A percentile compares a stretch with the other conserved stretches of the same genome.
Evolutionary conservation across 53 echinoderm and acorn worm species (phyloP).

Genomic region (Stichopus horrens): DNA sequence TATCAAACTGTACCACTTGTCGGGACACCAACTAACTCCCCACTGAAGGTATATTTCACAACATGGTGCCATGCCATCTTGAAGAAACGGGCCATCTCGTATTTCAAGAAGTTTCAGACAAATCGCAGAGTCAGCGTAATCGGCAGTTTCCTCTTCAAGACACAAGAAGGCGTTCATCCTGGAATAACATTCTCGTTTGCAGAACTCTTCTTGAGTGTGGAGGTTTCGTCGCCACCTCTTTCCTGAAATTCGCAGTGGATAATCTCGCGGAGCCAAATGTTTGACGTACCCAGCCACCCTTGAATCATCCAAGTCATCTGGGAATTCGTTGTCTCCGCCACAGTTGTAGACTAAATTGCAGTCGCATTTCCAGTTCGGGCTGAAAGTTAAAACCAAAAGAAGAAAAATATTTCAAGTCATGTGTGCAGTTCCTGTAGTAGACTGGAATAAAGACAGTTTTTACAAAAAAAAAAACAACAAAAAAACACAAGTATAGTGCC

Average conservation of each 20-base stretch:
- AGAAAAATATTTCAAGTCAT: not conserved
- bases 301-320: not conserved
- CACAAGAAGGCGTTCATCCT: slow-evolving; percentile 36
- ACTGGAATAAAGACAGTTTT: too few species aligned
- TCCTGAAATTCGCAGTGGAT: slow-evolving; percentile 8
- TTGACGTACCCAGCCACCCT: not conserved
- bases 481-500: too few species aligned
- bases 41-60: slow-evolving; percentile 36
- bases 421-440: too few species aligned
- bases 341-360: slow-evolving; percentile 8
- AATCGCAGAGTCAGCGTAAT: slow-evolving; percentile 11
- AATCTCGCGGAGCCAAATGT: slow-evolving; percentile 4
- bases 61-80: not conserved
- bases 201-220: not conserved
- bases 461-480: too few species aligned
- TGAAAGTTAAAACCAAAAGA: not conserved
- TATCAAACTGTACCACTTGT: slow-evolving; percentile 17
- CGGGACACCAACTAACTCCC: slow-evolving; percentile 12
- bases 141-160: not conserved
- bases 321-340: not conserved
- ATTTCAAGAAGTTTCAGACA: not conserved
- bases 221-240: slow-evolving; percentile 19
- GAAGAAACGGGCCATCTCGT: not conserved
- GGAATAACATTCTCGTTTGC: not conserved
- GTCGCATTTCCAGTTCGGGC: slow-evolving; percentile 30